These are phyloP conservation scores for Gallinago nigripennis DNA, from an alignment of 2,797 vertebrate species.

Conservation along the genomic window DNA sequence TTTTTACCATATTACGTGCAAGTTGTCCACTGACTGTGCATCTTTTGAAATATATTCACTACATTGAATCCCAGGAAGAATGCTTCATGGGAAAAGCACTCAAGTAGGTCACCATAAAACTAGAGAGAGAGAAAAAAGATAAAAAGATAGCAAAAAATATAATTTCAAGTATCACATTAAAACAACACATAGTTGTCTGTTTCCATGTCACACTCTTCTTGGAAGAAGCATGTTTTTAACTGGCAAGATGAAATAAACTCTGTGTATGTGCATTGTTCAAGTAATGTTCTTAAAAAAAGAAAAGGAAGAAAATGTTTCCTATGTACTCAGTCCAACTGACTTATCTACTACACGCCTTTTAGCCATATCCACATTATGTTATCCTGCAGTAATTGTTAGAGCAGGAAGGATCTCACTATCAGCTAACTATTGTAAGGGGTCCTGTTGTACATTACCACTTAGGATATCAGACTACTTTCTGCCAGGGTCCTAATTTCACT, in stretches of 20 bases:
- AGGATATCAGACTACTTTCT: conserved; percentile 76
- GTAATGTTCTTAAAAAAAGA: not conserved
- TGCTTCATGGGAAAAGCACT: not conserved
- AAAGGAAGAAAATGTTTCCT: not conserved
- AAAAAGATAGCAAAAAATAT: not conserved
- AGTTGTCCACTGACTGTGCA: not conserved
- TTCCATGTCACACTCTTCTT: not conserved
- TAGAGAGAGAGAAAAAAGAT: not conserved
- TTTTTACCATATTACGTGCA: conserved; percentile 13
- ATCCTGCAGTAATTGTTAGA: not conserved
- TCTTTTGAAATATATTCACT: conserved; percentile 32
- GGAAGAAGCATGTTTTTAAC: not conserved
- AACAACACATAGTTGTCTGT: not conserved
- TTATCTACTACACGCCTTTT: not conserved
- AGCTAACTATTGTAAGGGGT: conserved; percentile 41
- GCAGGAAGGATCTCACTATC: conserved; percentile 7
- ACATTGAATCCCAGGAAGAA: conserved; percentile 2
- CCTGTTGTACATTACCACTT: conserved; percentile 75
- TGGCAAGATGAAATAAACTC: not conserved
- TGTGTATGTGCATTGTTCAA: not conserved
- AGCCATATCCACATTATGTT: not conserved
- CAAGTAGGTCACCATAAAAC: conserved; percentile 5
- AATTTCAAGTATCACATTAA: conserved; percentile 42
- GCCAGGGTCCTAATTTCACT: conserved; percentile 78
- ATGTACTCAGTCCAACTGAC: not conserved